phyloP scores from a whole-genome alignment of 2,113 vertebrate species.

The Hippocampus comes region DNA sequence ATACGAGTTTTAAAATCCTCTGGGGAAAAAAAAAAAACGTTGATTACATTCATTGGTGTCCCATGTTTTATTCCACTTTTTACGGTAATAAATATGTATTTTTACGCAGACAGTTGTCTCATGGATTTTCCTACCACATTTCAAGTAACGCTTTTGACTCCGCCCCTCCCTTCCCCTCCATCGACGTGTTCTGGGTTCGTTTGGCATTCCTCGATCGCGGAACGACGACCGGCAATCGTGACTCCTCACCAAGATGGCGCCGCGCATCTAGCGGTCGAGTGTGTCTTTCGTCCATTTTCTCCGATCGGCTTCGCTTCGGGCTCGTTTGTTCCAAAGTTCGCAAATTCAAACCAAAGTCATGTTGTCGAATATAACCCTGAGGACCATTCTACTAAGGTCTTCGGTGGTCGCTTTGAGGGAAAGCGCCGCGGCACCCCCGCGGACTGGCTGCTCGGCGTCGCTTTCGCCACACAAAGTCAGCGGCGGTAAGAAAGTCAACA shows the following conservation, averaged over 20 bases:
- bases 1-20: too few species aligned
- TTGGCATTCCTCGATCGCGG: background rate
- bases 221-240: constrained; percentile 16
- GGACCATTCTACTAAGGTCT: constrained; percentile 47
- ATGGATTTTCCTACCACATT: too few species aligned
- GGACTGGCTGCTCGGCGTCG: constrained; percentile 22
- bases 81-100: background rate
- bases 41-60: background rate
- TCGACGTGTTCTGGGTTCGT: constrained; percentile 51
- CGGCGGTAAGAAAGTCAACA: constrained; percentile 36
- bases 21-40: background rate
- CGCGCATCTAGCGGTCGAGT: constrained; percentile 49
- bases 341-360: constrained; percentile 8
- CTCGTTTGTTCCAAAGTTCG: accelerated
- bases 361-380: constrained; percentile 47
- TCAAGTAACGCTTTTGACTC: too few species aligned
- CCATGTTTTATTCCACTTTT: background rate
- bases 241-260: constrained; percentile 65
- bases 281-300: background rate
- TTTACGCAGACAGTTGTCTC: background rate
- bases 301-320: background rate
- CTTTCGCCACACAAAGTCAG: constrained; percentile 7
- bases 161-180: background rate
- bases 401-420: constrained; percentile 40
- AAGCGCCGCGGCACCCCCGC: constrained; percentile 19